Evolutionary conservation across 2,888 invertebrate genomes (phyloP), one percentile per base, ranked within the genome.

Genomic region (Ectropis crepuscularia): DNA sequence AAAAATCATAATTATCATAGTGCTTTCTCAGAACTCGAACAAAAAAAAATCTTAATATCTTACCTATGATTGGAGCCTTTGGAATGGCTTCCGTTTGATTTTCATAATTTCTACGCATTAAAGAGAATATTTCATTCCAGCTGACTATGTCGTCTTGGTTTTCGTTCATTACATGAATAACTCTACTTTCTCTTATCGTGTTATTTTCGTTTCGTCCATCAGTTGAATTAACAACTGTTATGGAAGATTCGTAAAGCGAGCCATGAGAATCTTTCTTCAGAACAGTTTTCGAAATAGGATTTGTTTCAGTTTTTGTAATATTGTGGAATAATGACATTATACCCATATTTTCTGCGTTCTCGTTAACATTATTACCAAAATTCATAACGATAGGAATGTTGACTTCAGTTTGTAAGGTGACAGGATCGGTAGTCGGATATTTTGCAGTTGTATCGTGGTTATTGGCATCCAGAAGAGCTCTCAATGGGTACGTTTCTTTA

Each of bases 321-420:
- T 94, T 94, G 71, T 94, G 92, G 70, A 95, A 94, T 49, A 95
- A 88, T 16, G 95, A 94, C 72, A 94, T 93, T 63, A 95, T 94
- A 55, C 95, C 94, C 86, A 94, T 92, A 74, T 94, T 94, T 78
- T 94, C 94, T 45, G 88, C 88, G 68, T 92, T 88, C 72, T 92
- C 91, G 65, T 92, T 90, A 0, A 90, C 88, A 70, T 92, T 92
- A 65, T 86, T 92, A 5, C 90, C 85, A 67, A 87, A 90, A 68
- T 91, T 84, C 89, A 90, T 88, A 51, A 87, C 83, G 42, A 90
- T 75, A 60, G 88, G 89, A 66, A 87, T 87, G 63, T 83, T 86
- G 5, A 80, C 58, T 61, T 78, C 81, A 36, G 74, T 65, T 62
- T 74, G 72, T 36, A 66, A 63, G 46, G 71, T 61, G 65, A 71